Conservation (phyloP, 2,113 vertebrate species). For the Patagioenas fasciata region DNA sequence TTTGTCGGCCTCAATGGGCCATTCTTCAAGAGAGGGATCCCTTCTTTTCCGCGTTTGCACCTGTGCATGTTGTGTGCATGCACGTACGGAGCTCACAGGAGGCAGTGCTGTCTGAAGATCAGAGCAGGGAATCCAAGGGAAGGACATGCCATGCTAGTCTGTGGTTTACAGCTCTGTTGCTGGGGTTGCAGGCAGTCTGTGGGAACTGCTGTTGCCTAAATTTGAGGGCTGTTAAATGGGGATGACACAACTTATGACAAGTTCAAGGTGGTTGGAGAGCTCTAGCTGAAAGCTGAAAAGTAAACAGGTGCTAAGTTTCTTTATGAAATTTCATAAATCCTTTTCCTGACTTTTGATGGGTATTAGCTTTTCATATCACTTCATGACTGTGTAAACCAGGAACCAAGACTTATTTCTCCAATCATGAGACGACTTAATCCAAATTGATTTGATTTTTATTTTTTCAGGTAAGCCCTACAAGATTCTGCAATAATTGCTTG, state of each 20-base stretch:
- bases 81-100: background rate
- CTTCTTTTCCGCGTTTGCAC: constrained; percentile 39
- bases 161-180: background rate
- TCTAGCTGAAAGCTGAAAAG: background rate
- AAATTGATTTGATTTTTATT: background rate
- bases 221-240: background rate
- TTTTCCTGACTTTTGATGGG: background rate
- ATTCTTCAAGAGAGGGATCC: background rate
- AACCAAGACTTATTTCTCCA: background rate
- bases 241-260: background rate
- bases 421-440: background rate
- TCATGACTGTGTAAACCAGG: background rate
- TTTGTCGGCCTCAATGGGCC: background rate
- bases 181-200: background rate
- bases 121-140: background rate
- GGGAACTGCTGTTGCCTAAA: background rate
- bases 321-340: background rate
- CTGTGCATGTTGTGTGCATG: background rate
- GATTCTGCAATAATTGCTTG: background rate
- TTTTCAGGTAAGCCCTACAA: background rate
- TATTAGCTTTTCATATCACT: background rate
- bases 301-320: background rate
- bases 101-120: background rate
- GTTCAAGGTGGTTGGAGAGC: background rate
- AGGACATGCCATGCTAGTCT: background rate